Conservation (phyloP, 2,797 vertebrate species). For the Poeciliopsis turneri region DNA sequence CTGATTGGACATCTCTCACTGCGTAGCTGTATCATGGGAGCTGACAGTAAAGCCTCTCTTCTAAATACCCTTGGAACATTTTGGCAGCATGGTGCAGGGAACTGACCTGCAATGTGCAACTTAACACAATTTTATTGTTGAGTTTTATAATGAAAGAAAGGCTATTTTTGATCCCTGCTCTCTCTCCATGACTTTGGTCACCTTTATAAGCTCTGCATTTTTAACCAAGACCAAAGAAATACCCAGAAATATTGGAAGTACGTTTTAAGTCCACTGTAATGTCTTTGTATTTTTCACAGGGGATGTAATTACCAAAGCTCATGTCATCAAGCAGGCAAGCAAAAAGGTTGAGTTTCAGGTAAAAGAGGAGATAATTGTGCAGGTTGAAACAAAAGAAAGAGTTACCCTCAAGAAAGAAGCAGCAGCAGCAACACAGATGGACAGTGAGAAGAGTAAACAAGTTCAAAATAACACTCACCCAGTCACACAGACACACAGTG, state of each 20-base stretch:
- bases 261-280: constrained; percentile 40
- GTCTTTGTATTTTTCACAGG: constrained; percentile 65
- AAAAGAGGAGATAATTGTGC: constrained; percentile 47
- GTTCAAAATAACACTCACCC: constrained; percentile 43
- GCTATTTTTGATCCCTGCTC: not conserved
- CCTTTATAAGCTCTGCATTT: not conserved
- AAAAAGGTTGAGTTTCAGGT: constrained; percentile 64
- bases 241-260: constrained; percentile 16
- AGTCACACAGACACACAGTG: constrained; percentile 27
- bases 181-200: not conserved
- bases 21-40: constrained; percentile 42
- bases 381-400: constrained; percentile 38
- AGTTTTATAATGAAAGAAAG: not conserved
- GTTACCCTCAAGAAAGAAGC: constrained; percentile 41
- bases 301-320: constrained; percentile 60
- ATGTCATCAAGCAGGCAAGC: constrained; percentile 52
- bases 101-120: constrained; percentile 37
- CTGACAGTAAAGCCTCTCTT: constrained; percentile 55
- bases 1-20: constrained; percentile 45
- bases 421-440: constrained; percentile 29
- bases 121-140: constrained; percentile 27
- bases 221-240: not conserved
- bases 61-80: constrained; percentile 60
- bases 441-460: constrained; percentile 43
- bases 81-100: constrained; percentile 20